phyloP scores from a whole-genome alignment of 2,888 invertebrate species.

The Periphyllus acericola region DNA sequence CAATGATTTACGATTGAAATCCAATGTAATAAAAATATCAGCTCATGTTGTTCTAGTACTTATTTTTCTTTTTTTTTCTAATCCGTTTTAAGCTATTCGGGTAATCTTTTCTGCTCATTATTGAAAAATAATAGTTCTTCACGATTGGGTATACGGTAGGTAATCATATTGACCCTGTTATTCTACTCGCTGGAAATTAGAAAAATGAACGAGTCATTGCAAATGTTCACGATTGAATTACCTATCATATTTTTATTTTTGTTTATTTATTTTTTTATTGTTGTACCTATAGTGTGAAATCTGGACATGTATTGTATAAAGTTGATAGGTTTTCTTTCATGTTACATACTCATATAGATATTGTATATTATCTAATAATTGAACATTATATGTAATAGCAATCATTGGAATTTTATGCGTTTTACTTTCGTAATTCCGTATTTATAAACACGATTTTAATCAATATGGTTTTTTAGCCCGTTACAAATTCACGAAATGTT shows the following conservation, averaged over 20 bases:
- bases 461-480: too few species aligned
- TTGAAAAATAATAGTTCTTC: background rate
- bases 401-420: background rate
- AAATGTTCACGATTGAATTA: conserved; percentile 21
- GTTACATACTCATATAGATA: background rate
- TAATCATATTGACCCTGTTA: conserved; percentile 2
- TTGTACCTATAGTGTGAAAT: conserved; percentile 38
- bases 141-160: background rate
- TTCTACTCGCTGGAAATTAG: conserved; percentile 1
- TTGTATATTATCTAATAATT: conserved; percentile 40
- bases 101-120: background rate
- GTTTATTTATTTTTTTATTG: conserved; percentile 24
- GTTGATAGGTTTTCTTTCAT: conserved; percentile 41
- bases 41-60: too few species aligned
- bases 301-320: conserved; percentile 20
- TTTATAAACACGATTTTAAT: too few species aligned
- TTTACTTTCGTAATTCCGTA: background rate
- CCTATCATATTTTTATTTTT: conserved; percentile 4
- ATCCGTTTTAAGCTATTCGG: background rate
- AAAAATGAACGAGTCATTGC: conserved; percentile 29
- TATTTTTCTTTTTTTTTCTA: background rate
- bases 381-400: background rate
- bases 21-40: too few species aligned
- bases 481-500: too few species aligned
- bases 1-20: too few species aligned